These are phyloP conservation scores for Eumeta japonica DNA, from an alignment of 1,140 invertebrate genomes.

Conservation along the genomic window DNA sequence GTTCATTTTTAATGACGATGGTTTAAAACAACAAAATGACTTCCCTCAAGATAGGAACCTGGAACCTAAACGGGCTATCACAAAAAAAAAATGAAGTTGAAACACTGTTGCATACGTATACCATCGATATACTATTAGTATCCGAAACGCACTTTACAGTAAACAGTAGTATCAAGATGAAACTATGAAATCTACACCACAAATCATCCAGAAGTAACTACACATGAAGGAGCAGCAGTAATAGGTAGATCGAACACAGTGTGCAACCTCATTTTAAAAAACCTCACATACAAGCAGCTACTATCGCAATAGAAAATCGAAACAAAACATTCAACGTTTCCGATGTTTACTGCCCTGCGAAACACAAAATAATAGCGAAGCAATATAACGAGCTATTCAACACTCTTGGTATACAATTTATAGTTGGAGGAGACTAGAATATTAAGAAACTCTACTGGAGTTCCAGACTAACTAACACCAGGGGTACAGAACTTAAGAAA, in stretches of 20 bases:
- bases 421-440: conserved; percentile 25
- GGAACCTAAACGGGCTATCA: conserved; percentile 13
- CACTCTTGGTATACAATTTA: conserved; percentile 1
- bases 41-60: conserved; percentile 8
- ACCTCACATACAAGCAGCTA: too few relatives aligned
- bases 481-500: too few relatives aligned
- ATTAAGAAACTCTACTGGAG: conserved; percentile 2
- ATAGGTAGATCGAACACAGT: too few relatives aligned
- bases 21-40: conserved; percentile 2
- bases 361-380: conserved; percentile 1
- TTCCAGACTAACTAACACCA: too few relatives aligned
- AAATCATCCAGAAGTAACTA: conserved; percentile 5
- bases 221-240: conserved; percentile 1
- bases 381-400: background rate
- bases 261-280: background rate
- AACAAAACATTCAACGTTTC: conserved; percentile 2
- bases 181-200: conserved; percentile 4
- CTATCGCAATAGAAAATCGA: conserved; percentile 4
- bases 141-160: conserved; percentile 14
- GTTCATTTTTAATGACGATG: too few relatives aligned
- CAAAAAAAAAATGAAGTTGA: conserved; percentile 10
- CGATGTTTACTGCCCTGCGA: conserved; percentile 1
- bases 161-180: conserved; percentile 4
- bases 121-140: conserved; percentile 15
- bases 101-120: conserved; percentile 8